Percentiles rank a stretch among this genome's conserved stretches.
Conservation (phyloP, 2,113 vertebrate genomes). For the Dryoscopus gambensis region DNA sequence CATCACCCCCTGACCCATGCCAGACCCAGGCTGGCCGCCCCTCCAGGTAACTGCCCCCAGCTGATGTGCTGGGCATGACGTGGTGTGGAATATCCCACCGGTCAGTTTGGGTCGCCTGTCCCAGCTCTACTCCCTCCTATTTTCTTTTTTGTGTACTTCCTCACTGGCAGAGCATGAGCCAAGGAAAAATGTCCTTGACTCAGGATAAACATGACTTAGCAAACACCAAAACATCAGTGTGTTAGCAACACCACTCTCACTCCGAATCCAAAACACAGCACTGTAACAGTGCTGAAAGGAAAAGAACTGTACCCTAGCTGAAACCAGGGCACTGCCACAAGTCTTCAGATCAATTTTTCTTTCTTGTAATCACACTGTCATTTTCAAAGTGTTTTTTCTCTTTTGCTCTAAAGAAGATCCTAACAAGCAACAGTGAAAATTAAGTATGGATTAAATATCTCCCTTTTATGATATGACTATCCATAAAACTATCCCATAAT, state of each 20-base stretch:
- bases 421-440: not conserved
- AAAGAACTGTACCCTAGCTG: not conserved
- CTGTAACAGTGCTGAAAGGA: not conserved
- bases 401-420: not conserved
- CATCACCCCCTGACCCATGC: not conserved
- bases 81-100: not conserved
- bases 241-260: not conserved
- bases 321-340: not conserved
- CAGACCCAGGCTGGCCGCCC: not conserved
- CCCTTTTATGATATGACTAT: not conserved
- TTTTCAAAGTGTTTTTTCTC: not conserved
- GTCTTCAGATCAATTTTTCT: not conserved
- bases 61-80: not conserved
- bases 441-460: not conserved
- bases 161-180: not conserved
- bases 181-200: not conserved
- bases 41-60: not conserved
- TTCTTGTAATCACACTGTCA: not conserved
- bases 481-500: not conserved
- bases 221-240: not conserved
- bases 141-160: not conserved
- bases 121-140: not conserved
- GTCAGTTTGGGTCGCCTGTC: not conserved
- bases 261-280: not conserved
- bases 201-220: not conserved